Evolutionary conservation across 2,797 vertebrate genomes (phyloP).

Genomic region (Ptychobarbus kaznakovi): DNA sequence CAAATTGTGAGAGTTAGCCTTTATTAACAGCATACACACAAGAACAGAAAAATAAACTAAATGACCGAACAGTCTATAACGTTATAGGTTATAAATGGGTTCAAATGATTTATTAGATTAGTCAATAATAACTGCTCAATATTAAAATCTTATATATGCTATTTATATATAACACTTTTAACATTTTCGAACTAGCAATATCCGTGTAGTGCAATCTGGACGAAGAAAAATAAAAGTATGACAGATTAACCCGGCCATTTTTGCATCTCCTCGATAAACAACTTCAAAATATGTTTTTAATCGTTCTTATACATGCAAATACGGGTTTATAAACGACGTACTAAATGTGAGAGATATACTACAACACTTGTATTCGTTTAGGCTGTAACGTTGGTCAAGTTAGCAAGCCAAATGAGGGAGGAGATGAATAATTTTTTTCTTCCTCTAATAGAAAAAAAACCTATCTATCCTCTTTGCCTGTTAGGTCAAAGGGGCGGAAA

Average conservation of each 20-base stretch:
- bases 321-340: background rate
- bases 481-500: constrained; percentile 64
- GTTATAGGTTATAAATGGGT: background rate
- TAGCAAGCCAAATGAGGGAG: constrained; percentile 59
- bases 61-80: background rate
- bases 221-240: background rate
- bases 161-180: background rate
- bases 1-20: background rate
- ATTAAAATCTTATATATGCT: background rate
- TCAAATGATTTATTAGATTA: background rate
- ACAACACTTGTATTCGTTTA: background rate
- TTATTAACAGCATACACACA: background rate
- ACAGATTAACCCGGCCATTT: constrained; percentile 3
- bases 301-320: background rate
- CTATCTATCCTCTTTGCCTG: constrained; percentile 54
- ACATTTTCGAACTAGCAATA: constrained; percentile 7
- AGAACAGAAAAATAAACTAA: background rate
- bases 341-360: background rate
- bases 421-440: constrained; percentile 53
- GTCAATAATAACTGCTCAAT: background rate
- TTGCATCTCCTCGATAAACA: constrained; percentile 10
- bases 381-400: background rate
- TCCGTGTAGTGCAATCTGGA: background rate
- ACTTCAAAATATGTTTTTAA: background rate
- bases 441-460: constrained; percentile 52